Evolutionary conservation across 2,888 invertebrate species (phyloP).

Genomic region (Oligia fasciuncula): DNA sequence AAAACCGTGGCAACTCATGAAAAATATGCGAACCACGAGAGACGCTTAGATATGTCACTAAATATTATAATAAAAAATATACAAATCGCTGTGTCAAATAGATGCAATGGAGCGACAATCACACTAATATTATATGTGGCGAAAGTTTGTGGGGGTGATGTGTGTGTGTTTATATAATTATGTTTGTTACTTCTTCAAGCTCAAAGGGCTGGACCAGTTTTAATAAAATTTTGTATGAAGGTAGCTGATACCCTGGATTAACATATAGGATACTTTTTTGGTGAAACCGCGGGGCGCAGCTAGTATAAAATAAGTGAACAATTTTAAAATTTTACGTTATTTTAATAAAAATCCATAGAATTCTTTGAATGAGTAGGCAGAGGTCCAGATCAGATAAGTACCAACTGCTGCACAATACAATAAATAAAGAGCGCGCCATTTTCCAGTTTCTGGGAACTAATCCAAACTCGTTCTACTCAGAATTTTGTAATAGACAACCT

Average conservation of each 20-base stretch:
- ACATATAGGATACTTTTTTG: too few relatives aligned
- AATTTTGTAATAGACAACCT: constrained; percentile 16
- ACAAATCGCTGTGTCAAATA: constrained; percentile 3
- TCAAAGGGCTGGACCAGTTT: too few relatives aligned
- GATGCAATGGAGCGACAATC: constrained; percentile 3
- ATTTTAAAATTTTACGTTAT: background rate
- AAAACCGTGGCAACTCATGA: constrained; percentile 23
- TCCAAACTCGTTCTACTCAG: constrained; percentile 9
- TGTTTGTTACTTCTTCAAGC: too few relatives aligned
- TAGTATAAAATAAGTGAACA: constrained; percentile 1
- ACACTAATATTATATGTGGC: too few relatives aligned
- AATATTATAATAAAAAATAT: constrained; percentile 19
- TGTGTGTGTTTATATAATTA: too few relatives aligned
- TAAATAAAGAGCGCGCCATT: constrained; percentile 24
- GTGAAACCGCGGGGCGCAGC: too few relatives aligned
- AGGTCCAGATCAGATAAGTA: constrained; percentile 30
- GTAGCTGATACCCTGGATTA: too few relatives aligned
- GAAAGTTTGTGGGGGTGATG: too few relatives aligned
- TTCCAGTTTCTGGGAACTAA: constrained; percentile 28
- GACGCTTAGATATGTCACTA: constrained; percentile 12
- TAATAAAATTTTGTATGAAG: too few relatives aligned
- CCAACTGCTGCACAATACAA: constrained; percentile 30
- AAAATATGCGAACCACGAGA: constrained; percentile 19
- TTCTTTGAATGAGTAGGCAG: constrained; percentile 28
- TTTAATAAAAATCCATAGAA: constrained; percentile 22